Evolutionary conservation across 2,888 invertebrate species (phyloP).

Genomic region (Melanchra persicariae): DNA sequence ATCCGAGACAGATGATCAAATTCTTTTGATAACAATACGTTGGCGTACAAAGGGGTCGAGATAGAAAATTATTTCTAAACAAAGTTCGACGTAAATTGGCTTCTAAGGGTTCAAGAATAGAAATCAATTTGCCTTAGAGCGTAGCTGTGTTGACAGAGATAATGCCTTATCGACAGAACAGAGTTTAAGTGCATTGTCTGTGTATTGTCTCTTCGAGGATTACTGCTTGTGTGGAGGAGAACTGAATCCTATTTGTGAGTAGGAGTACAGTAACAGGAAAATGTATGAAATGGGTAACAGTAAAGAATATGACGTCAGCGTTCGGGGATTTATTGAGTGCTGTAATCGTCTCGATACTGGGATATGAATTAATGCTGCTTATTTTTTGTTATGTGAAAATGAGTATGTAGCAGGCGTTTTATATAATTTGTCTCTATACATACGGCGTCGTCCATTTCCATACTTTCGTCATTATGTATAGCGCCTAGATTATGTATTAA

Average conservation of each 20-base stretch:
- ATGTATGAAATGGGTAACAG: slow-evolving; percentile 34
- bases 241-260: slow-evolving; percentile 42
- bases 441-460: no score
- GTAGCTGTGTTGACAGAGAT: slow-evolving; percentile 61
- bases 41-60: slow-evolving; percentile 67
- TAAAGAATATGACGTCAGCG: slow-evolving; percentile 28
- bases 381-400: slow-evolving; percentile 16
- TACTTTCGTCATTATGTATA: no score
- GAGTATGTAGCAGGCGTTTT: not conserved
- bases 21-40: slow-evolving; percentile 74
- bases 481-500: no score
- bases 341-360: slow-evolving; percentile 26
- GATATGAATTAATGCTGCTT: slow-evolving; percentile 19
- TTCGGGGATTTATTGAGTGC: slow-evolving; percentile 42
- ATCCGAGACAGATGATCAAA: slow-evolving; percentile 73
- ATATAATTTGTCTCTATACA: no score
- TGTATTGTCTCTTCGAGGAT: slow-evolving; percentile 59
- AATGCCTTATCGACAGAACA: slow-evolving; percentile 62
- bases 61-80: slow-evolving; percentile 69
- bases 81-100: slow-evolving; percentile 59
- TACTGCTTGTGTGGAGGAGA: slow-evolving; percentile 44
- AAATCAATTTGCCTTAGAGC: slow-evolving; percentile 64
- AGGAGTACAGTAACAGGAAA: slow-evolving; percentile 43
- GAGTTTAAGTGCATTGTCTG: slow-evolving; percentile 63
- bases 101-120: slow-evolving; percentile 62